phyloP scores from a whole-genome alignment of 2,888 invertebrate species.

The Lapara coniferarum region DNA sequence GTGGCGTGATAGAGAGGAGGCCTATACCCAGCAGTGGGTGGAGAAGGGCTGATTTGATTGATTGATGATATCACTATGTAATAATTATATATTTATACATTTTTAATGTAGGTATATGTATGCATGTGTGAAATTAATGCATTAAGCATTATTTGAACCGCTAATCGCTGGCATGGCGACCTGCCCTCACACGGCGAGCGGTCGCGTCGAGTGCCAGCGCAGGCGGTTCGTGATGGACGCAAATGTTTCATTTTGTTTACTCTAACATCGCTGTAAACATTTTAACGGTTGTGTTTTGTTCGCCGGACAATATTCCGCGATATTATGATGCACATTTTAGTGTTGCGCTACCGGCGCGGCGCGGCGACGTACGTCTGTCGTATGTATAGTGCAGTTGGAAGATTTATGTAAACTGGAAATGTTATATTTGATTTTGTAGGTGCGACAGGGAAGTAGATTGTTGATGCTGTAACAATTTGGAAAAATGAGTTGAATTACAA shows the following conservation, averaged over 20 bases:
- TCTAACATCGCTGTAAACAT: constrained; percentile 23
- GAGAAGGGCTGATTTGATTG: too few species aligned
- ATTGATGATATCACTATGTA: too few species aligned
- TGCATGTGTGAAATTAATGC: too few species aligned
- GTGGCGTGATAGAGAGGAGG: too few species aligned
- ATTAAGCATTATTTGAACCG: not conserved
- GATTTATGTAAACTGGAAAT: not conserved
- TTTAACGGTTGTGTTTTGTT: constrained; percentile 21
- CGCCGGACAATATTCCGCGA: not conserved
- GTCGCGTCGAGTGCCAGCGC: constrained; percentile 15
- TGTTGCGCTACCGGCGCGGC: not conserved
- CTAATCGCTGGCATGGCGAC: not conserved
- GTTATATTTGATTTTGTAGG: not conserved
- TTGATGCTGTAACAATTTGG: too few species aligned
- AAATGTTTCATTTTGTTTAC: constrained; percentile 21
- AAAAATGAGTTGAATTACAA: too few species aligned
- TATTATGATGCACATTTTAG: constrained; percentile 7
- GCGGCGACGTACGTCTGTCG: not conserved
- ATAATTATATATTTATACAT: too few species aligned
- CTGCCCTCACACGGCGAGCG: not conserved
- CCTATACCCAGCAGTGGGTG: too few species aligned
- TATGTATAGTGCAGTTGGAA: not conserved
- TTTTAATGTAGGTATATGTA: too few species aligned
- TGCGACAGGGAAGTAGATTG: too few species aligned
- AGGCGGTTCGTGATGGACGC: constrained; percentile 3